These are phyloP conservation scores for Cydia pomonella DNA, from an alignment of 1,140 invertebrate genomes.

Conservation along the genomic window DNA sequence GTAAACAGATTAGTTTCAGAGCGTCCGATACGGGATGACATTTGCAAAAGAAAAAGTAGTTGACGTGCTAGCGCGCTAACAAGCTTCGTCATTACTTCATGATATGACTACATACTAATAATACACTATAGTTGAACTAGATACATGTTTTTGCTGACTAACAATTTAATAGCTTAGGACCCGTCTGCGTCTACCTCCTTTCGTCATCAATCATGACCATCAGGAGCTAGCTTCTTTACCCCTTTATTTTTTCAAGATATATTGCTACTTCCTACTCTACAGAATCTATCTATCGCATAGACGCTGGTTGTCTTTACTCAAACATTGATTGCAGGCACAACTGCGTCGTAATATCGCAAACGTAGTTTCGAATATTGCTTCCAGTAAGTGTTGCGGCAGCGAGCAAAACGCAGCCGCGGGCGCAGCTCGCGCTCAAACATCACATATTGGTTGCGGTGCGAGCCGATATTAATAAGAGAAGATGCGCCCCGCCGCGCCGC, in stretches of 20 bases:
- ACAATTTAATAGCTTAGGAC: no score
- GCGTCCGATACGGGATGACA: constrained; percentile 3
- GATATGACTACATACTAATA: neutral
- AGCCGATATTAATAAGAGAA: constrained; percentile 53
- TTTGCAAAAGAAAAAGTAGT: constrained; percentile 2
- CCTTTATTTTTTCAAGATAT: no score
- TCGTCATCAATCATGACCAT: no score
- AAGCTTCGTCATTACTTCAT: neutral
- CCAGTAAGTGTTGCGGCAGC: constrained; percentile 15
- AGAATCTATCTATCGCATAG: neutral
- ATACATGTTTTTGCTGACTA: no score
- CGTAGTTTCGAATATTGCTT: constrained; percentile 5
- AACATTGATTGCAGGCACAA: neutral
- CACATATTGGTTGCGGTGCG: constrained; percentile 40
- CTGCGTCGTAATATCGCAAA: constrained; percentile 4
- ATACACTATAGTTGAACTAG: neutral
- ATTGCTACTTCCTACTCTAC: neutral
- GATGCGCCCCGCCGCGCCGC: constrained; percentile 36
- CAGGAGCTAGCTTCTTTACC: no score
- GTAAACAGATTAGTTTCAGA: constrained; percentile 29
- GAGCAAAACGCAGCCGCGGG: constrained; percentile 42
- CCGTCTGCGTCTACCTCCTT: no score
- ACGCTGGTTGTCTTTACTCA: neutral
- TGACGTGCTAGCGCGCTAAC: neutral
- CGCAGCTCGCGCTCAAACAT: constrained; percentile 33